These are phyloP conservation scores for Melanerpes formicivorus DNA, from an alignment of 2,113 vertebrate genomes.

Conservation along the genomic window DNA sequence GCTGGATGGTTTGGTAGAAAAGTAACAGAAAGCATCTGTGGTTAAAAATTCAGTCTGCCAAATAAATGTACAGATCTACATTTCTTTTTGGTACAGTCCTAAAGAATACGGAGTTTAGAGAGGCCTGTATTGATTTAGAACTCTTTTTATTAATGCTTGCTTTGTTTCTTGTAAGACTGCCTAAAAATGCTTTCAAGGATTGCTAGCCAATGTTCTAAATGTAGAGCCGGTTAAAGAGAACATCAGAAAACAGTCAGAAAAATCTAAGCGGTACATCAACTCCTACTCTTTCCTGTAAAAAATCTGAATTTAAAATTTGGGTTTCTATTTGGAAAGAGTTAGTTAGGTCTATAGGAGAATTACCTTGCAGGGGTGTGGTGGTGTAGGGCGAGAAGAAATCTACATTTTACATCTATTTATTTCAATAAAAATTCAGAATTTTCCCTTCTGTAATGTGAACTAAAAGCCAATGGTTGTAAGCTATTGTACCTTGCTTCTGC, in stretches of 20 bases:
- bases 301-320: neutral
- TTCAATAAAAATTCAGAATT: neutral
- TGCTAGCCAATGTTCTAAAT: neutral
- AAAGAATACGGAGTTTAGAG: neutral
- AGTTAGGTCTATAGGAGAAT: neutral
- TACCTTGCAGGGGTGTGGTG: neutral
- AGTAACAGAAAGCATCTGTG: neutral
- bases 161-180: neutral
- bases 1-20: neutral
- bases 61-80: neutral
- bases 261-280: neutral
- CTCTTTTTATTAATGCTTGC: neutral
- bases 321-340: neutral
- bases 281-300: neutral
- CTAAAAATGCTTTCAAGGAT: neutral
- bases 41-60: neutral
- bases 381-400: neutral
- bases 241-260: neutral
- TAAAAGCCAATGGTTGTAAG: neutral
- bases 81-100: neutral
- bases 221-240: neutral
- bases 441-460: neutral
- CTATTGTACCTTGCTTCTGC: rapidly evolving
- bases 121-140: neutral
- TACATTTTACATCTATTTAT: neutral